Conservation (phyloP, 1,140 invertebrate species). For the Patella vulgata region DNA sequence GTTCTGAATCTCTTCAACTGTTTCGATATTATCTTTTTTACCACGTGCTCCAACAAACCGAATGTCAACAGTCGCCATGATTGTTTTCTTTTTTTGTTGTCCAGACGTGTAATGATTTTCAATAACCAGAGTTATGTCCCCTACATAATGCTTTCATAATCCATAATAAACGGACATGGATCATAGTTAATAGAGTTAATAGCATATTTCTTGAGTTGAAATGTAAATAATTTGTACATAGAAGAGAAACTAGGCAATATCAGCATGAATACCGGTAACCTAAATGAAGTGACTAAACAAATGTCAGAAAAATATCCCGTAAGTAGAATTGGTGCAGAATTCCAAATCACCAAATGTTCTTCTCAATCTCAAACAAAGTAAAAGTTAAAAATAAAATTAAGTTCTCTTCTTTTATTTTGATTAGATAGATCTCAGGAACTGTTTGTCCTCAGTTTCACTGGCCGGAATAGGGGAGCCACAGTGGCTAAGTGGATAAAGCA, state of each 20-base stretch:
- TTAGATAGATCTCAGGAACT: too few relatives aligned
- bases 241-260: neutral
- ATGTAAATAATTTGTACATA: neutral
- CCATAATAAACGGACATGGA: neutral
- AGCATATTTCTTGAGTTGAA: neutral
- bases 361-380: too few relatives aligned
- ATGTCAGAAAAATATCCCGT: constrained; percentile 4
- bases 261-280: neutral
- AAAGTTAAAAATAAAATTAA: too few relatives aligned
- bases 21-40: constrained; percentile 23
- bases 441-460: too few relatives aligned
- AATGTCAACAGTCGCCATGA: constrained; percentile 48
- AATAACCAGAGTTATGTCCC: neutral
- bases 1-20: constrained; percentile 43
- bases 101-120: neutral
- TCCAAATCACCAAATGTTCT: too few relatives aligned
- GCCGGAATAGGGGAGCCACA: too few relatives aligned
- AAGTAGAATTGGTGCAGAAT: too few relatives aligned
- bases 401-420: too few relatives aligned
- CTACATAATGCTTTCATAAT: neutral
- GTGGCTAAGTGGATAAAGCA: too few relatives aligned
- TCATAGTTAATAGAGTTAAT: neutral
- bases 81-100: neutral
- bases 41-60: constrained; percentile 42
- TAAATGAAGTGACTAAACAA: neutral